Conservation (phyloP, 2,888 invertebrate genomes). For the Hirtodrosophila cameraria region DNA sequence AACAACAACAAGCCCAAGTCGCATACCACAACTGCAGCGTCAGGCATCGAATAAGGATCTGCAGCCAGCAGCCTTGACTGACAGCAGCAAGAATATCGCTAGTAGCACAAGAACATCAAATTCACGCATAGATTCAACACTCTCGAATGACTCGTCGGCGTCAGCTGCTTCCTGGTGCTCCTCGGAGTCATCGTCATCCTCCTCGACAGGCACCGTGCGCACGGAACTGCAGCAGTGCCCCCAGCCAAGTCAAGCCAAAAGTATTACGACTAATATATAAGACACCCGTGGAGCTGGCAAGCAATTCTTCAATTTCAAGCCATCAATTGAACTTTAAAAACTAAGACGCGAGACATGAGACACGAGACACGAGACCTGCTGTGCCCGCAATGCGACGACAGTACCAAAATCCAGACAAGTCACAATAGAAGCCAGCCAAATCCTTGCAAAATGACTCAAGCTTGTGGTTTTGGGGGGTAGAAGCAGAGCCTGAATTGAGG, state of each 20-base stretch:
- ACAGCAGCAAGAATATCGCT: conserved; percentile 27
- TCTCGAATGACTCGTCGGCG: conserved; percentile 56
- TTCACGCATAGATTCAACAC: conserved; percentile 62
- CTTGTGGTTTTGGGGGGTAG: conserved; percentile 10
- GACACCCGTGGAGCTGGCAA: conserved; percentile 21
- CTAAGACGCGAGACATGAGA: no score
- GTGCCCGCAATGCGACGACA: conserved; percentile 59
- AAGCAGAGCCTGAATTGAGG: no score
- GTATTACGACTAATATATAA: conserved; percentile 71
- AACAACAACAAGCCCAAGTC: conserved; percentile 47
- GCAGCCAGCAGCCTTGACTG: conserved; percentile 14
- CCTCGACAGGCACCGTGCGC: conserved; percentile 83
- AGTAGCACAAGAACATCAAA: conserved; percentile 20
- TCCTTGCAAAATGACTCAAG: conserved; percentile 31
- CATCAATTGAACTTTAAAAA: conserved; percentile 10
- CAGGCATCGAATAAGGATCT: conserved; percentile 59
- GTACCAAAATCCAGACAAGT: conserved; percentile 2
- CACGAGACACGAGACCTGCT: conserved; percentile 32
- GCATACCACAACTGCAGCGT: conserved; percentile 77
- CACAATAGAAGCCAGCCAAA: conserved; percentile 36
- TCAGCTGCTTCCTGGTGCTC: conserved; percentile 56
- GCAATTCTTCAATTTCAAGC: conserved; percentile 31
- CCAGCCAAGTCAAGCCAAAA: conserved; percentile 48
- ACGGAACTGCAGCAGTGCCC: conserved; percentile 81
- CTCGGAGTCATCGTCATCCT: conserved; percentile 59